These are phyloP conservation scores for Meteorus colon DNA, from an alignment of 2,888 invertebrate species.

Conservation along the genomic window DNA sequence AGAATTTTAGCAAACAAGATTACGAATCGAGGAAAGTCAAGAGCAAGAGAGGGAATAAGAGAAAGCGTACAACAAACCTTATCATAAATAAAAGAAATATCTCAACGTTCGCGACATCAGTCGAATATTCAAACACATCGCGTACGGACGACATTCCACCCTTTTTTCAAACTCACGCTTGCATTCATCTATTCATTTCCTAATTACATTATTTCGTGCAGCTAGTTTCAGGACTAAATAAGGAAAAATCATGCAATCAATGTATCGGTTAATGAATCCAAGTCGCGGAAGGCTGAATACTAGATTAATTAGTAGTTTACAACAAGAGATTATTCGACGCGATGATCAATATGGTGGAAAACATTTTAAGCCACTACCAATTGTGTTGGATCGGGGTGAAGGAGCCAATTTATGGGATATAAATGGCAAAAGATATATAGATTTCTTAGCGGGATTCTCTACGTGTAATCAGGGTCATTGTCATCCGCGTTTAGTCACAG, in stretches of 20 bases:
- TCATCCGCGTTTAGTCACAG: constrained; percentile 81
- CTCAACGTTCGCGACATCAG: neutral
- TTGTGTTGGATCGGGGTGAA: constrained; percentile 79
- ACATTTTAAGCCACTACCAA: constrained; percentile 84
- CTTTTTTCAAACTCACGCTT: neutral
- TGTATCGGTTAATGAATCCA: constrained; percentile 47
- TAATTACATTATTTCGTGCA: neutral
- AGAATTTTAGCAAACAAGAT: constrained; percentile 2
- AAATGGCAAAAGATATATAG: constrained; percentile 85
- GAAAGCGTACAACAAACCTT: neutral
- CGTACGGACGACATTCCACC: neutral
- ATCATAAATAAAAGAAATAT: constrained; percentile 3
- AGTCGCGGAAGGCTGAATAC: constrained; percentile 47
- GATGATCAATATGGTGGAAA: constrained; percentile 81
- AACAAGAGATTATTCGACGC: constrained; percentile 72
- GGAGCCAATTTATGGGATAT: constrained; percentile 88
- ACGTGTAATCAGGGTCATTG: constrained; percentile 89
- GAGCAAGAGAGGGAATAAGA: no score
- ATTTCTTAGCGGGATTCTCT: constrained; percentile 87
- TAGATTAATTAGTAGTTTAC: constrained; percentile 52
- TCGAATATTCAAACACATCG: neutral
- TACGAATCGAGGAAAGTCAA: neutral
- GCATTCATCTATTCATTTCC: neutral
- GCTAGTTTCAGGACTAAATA: neutral
- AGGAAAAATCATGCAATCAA: constrained; percentile 54